phyloP scores from a whole-genome alignment of 2,797 vertebrate genomes.

The Sebastes matsubarae region DNA sequence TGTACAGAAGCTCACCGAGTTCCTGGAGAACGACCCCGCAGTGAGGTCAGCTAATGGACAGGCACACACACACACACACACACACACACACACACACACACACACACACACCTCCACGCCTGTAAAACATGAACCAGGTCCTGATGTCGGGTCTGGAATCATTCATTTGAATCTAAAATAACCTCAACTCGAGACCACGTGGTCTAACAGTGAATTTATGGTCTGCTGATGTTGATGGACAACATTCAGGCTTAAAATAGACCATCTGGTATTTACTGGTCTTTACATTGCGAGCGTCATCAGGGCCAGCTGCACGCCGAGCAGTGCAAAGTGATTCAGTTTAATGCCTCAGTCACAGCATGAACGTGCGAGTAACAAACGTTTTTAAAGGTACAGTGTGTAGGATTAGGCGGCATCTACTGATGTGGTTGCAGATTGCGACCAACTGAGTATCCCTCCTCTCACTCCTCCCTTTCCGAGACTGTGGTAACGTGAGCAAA shows the following conservation, averaged over 20 bases:
- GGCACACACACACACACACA: too few species aligned
- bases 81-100: too few species aligned
- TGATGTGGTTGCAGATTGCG: too few species aligned
- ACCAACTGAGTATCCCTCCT: too few species aligned
- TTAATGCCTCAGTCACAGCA: background rate
- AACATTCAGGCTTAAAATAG: constrained; percentile 5
- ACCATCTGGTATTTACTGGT: constrained; percentile 11
- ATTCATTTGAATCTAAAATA: background rate
- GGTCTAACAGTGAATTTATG: background rate
- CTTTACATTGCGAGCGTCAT: background rate
- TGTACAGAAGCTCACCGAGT: constrained; percentile 95
- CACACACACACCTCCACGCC: background rate
- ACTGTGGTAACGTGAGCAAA: too few species aligned
- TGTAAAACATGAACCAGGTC: background rate
- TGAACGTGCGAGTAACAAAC: background rate
- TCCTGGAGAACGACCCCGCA: constrained; percentile 94
- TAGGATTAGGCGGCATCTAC: too few species aligned
- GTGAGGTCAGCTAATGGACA: constrained; percentile 86
- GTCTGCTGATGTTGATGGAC: background rate
- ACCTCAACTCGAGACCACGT: background rate
- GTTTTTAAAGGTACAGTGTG: too few species aligned
- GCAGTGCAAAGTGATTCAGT: background rate
- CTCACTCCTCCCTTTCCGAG: too few species aligned
- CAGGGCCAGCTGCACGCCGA: background rate
- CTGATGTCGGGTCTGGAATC: background rate